phyloP scores from a whole-genome alignment of 2,888 invertebrate genomes.

The Drosophila differens region DNA sequence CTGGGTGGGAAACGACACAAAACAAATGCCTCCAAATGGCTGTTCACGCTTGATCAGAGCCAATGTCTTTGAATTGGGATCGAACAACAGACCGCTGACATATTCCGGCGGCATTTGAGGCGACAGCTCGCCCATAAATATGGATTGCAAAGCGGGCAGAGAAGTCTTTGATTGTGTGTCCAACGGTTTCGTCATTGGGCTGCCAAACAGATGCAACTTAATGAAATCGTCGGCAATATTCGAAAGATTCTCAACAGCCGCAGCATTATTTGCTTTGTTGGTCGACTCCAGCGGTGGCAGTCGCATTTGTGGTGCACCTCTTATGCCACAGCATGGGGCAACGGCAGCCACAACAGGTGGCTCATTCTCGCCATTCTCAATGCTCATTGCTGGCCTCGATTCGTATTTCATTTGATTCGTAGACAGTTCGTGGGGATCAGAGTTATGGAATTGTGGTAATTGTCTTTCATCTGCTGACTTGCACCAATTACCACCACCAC shows the following conservation, averaged over 20 bases:
- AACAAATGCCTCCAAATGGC: constrained; percentile 99
- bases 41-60: constrained; percentile 92
- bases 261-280: not conserved
- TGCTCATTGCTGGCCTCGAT: not conserved
- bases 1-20: constrained; percentile 95
- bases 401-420: not conserved
- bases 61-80: constrained; percentile 96
- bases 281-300: not conserved
- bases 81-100: constrained; percentile 96
- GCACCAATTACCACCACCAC: not conserved
- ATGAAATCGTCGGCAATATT: not conserved
- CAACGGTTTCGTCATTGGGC: constrained; percentile 79
- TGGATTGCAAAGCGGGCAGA: constrained; percentile 92
- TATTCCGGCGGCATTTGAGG: constrained; percentile 99
- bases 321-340: not conserved
- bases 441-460: not conserved
- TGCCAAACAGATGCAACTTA: rapidly evolving
- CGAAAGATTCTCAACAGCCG: not conserved
- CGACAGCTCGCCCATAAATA: constrained; percentile 91
- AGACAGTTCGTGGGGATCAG: not conserved
- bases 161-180: constrained; percentile 95
- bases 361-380: not conserved
- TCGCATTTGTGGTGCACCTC: not conserved
- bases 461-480: not conserved
- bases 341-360: not conserved